These are phyloP conservation scores for Aphelinus certus DNA, from an alignment of 1,140 invertebrate genomes.

Conservation along the genomic window DNA sequence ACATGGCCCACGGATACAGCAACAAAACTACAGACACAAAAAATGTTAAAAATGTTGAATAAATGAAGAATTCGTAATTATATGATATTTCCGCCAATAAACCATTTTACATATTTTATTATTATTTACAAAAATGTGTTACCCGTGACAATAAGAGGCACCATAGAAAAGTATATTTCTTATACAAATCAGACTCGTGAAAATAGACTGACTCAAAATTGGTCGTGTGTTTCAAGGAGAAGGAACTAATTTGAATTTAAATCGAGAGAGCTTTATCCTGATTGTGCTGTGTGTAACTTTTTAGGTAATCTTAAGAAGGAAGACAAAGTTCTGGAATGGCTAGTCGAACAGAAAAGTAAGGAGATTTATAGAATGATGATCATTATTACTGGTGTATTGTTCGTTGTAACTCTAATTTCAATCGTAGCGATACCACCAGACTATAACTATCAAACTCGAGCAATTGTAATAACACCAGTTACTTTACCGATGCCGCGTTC, in stretches of 20 bases:
- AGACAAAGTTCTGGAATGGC: conserved; percentile 94
- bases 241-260: conserved; percentile 17
- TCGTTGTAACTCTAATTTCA: conserved; percentile 67
- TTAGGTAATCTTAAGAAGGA: conserved; percentile 95
- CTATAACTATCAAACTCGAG: conserved; percentile 60
- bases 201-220: no score
- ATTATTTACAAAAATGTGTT: no score
- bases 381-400: conserved; percentile 66
- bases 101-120: no score
- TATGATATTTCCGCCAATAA: no score
- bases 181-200: no score
- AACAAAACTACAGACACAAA: no score
- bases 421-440: conserved; percentile 64
- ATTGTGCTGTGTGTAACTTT: conserved; percentile 60
- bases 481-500: conserved; percentile 55
- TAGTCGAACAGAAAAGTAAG: conserved; percentile 95
- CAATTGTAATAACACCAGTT: conserved; percentile 57
- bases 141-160: no score
- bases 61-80: no score
- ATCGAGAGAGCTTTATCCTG: conserved; percentile 14
- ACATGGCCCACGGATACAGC: no score
- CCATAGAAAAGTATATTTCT: no score
- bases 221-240: conserved; percentile 5
- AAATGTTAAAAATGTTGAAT: no score
- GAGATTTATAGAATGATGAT: conserved; percentile 66